Evolutionary conservation across 2,888 invertebrate species (phyloP).

Genomic region (Pollenia angustigena): DNA sequence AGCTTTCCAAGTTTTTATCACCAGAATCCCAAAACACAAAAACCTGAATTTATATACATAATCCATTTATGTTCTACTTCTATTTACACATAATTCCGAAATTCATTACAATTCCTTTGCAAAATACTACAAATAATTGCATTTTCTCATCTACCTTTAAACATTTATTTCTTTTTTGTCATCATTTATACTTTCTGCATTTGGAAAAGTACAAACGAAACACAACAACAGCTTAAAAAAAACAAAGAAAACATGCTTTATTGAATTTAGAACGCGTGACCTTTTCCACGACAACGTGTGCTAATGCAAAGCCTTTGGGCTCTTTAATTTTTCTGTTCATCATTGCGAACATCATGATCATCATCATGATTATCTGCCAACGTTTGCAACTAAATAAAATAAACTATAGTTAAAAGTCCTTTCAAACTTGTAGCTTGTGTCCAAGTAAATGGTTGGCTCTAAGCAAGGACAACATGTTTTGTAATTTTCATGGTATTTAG

Average conservation of each 20-base stretch:
- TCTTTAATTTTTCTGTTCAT: conserved; percentile 53
- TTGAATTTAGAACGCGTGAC: conserved; percentile 62
- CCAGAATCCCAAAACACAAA: not conserved
- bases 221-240: not conserved
- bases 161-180: conserved; percentile 16
- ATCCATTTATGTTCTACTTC: conserved; percentile 16
- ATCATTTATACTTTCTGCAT: not conserved
- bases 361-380: not conserved
- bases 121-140: not conserved
- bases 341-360: conserved; percentile 37
- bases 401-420: conserved; percentile 20
- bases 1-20: not conserved
- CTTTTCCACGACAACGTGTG: conserved; percentile 59
- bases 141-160: not conserved
- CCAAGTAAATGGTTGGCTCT: conserved; percentile 16
- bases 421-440: conserved; percentile 26
- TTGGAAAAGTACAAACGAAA: not conserved
- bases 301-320: conserved; percentile 54
- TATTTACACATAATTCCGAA: conserved; percentile 11
- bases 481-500: conserved; percentile 48
- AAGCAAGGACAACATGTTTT: conserved; percentile 50
- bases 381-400: conserved; percentile 25
- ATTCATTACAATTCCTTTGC: conserved; percentile 14
- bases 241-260: conserved; percentile 33
- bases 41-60: not conserved